phyloP scores from a whole-genome alignment of 2,113 vertebrate genomes.

The Catharus minimus region DNA sequence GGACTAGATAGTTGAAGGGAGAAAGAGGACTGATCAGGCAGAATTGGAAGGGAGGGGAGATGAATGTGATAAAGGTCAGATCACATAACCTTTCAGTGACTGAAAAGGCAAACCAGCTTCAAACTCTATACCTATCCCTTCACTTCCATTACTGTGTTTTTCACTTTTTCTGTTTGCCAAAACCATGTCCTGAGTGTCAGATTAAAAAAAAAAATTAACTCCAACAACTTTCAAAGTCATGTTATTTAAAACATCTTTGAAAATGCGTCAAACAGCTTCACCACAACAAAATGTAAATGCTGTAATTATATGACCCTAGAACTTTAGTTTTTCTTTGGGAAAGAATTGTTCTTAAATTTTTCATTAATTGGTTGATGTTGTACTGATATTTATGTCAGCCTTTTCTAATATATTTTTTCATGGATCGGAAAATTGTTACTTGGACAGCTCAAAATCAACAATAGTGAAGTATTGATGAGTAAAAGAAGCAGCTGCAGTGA shows the following conservation, averaged over 20 bases:
- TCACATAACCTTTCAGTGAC: background rate
- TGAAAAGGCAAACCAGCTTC: background rate
- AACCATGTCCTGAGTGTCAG: background rate
- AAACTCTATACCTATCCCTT: background rate
- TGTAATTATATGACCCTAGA: background rate
- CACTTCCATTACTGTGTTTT: background rate
- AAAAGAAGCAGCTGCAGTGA: background rate
- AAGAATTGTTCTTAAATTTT: background rate
- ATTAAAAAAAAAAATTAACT: background rate
- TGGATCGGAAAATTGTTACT: background rate
- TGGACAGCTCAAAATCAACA: background rate
- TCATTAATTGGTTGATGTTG: background rate
- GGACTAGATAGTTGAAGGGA: background rate
- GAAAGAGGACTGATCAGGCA: background rate
- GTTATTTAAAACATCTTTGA: background rate
- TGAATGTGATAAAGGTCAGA: background rate
- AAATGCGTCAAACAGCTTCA: background rate
- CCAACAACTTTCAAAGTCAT: background rate
- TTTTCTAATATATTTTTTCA: background rate
- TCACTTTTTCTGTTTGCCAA: background rate
- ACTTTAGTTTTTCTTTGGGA: fast-evolving
- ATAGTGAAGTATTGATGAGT: background rate
- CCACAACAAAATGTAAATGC: background rate
- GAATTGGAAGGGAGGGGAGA: background rate
- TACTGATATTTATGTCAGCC: background rate